Evolutionary conservation across 2,888 invertebrate genomes (phyloP).

Genomic region (Elgonia sp.): DNA sequence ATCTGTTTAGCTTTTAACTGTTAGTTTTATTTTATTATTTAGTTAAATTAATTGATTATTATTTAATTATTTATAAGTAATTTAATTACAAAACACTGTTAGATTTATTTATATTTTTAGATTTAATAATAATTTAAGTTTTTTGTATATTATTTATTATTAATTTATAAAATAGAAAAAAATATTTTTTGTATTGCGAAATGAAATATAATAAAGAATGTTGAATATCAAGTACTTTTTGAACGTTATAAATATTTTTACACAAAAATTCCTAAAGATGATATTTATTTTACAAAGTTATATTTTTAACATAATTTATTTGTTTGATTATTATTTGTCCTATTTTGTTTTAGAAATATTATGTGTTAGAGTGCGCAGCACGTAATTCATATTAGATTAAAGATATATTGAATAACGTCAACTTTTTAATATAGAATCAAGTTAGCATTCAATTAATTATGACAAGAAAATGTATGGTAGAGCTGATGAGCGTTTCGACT

Average conservation of each 20-base stretch:
- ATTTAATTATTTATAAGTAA: not conserved
- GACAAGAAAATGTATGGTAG: constrained; percentile 61
- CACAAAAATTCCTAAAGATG: constrained; percentile 34
- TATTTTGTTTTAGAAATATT: no score
- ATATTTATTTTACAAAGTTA: constrained; percentile 30
- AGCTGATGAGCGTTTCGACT: constrained; percentile 60
- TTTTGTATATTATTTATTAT: not conserved
- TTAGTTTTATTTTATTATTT: not conserved
- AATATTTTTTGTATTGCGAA: constrained; percentile 11
- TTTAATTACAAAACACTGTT: not conserved
- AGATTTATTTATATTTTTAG: not conserved
- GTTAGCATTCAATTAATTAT: constrained; percentile 69
- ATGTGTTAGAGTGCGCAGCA: not conserved
- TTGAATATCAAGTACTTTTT: constrained; percentile 26
- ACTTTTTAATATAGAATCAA: constrained; percentile 48
- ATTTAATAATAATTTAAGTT: not conserved
- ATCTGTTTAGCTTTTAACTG: not conserved
- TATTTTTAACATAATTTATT: constrained; percentile 45
- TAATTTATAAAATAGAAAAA: not conserved
- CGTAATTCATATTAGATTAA: constrained; percentile 3
- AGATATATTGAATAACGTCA: constrained; percentile 16
- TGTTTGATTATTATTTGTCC: not conserved
- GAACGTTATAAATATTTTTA: constrained; percentile 49
- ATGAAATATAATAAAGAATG: constrained; percentile 30
- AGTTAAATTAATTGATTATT: not conserved